A percentile compares a stretch with the other conserved stretches of the same genome.
Evolutionary conservation across 1,140 invertebrate genomes (phyloP).

Genomic region (Tetraneura akinire): DNA sequence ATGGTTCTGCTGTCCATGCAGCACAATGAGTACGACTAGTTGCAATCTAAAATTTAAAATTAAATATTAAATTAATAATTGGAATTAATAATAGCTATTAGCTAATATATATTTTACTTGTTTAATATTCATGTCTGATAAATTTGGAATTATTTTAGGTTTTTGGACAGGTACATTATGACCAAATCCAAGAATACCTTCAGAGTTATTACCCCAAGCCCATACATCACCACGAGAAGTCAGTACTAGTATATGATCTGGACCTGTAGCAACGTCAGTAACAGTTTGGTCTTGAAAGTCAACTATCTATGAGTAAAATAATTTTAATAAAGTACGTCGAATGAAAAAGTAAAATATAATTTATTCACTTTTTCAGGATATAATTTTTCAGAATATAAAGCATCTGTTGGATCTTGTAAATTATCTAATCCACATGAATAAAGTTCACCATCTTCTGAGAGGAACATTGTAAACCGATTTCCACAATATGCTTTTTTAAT

Average conservation of each 20-base stretch:
- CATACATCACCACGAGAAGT: conserved; percentile 65
- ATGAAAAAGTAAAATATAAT: not conserved
- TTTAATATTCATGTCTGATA: conserved; percentile 65
- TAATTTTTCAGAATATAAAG: conserved; percentile 41
- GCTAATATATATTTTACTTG: conserved; percentile 61
- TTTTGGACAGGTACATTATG: conserved; percentile 63
- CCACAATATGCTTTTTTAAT: conserved; percentile 69
- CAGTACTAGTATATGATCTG: conserved; percentile 68
- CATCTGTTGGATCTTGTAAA: conserved; percentile 62
- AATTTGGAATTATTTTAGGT: conserved; percentile 63
- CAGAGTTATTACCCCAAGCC: conserved; percentile 69
- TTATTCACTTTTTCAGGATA: conserved; percentile 54
- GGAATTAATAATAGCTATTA: not conserved
- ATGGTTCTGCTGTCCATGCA: conserved; percentile 66
- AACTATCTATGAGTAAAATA: conserved; percentile 7
- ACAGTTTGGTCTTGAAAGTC: conserved; percentile 58
- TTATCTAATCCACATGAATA: conserved; percentile 69
- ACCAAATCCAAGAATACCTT: conserved; percentile 67
- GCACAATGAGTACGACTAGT: conserved; percentile 68
- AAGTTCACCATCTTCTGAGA: conserved; percentile 66
- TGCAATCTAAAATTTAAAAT: conserved; percentile 60
- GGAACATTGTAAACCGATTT: conserved; percentile 68
- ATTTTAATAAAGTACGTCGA: not conserved
- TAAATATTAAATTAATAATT: conserved; percentile 27
- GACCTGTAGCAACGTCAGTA: conserved; percentile 67